Evolutionary conservation across 2,888 invertebrate species (phyloP).

Genomic region (Perizoma affinitatum): DNA sequence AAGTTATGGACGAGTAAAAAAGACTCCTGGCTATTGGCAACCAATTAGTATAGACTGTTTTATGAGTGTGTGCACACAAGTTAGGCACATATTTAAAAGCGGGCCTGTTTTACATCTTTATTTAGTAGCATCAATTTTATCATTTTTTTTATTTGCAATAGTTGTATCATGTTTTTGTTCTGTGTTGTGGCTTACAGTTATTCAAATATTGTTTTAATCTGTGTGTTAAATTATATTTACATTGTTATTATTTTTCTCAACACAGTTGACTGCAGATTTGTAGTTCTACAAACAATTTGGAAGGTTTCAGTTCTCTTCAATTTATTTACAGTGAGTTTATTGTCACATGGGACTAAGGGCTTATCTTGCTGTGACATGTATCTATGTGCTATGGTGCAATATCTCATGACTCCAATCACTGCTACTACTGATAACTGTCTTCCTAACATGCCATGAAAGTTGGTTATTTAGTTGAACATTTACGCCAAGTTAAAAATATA

Average conservation of each 20-base stretch:
- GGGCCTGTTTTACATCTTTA: too few species aligned
- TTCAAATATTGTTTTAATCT: background rate
- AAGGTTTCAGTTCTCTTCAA: conserved; percentile 18
- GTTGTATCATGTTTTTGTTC: background rate
- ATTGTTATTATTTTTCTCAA: conserved; percentile 25
- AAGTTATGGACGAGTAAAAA: too few species aligned
- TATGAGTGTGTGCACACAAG: too few species aligned
- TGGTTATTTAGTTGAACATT: too few species aligned
- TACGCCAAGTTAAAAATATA: too few species aligned
- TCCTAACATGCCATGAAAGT: too few species aligned
- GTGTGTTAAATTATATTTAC: conserved; percentile 5
- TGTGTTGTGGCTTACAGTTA: conserved; percentile 17
- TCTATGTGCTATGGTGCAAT: conserved; percentile 12
- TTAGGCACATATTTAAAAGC: too few species aligned
- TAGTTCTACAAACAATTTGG: conserved; percentile 21
- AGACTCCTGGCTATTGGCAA: too few species aligned
- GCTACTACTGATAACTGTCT: background rate
- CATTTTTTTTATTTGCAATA: too few species aligned
- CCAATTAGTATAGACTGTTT: too few species aligned
- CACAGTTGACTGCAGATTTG: conserved; percentile 29
- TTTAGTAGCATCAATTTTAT: too few species aligned
- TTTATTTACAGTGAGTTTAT: conserved; percentile 46
- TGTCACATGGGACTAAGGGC: conserved; percentile 28
- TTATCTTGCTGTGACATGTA: conserved; percentile 3
- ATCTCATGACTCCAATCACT: conserved; percentile 1